These are phyloP conservation scores for Bufo bufo DNA, from an alignment of 2,113 vertebrate genomes.

Conservation along the genomic window DNA sequence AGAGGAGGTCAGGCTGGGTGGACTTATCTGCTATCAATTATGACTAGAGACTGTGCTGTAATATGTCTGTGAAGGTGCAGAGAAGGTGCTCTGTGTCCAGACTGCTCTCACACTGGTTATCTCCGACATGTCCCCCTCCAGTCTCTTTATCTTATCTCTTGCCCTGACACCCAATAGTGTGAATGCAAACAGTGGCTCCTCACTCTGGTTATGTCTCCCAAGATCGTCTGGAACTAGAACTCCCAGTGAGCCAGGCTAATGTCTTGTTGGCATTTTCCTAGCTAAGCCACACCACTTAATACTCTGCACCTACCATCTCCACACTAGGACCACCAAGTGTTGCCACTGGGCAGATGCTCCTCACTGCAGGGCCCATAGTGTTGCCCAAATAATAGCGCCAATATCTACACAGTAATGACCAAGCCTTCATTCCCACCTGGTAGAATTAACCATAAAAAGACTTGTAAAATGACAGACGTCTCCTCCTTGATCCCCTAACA, in stretches of 20 bases:
- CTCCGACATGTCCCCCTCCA: background rate
- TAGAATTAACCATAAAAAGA: too few species aligned
- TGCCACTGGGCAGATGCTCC: too few species aligned
- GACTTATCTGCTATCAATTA: background rate
- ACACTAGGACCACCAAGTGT: too few species aligned
- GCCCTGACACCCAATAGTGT: conserved; percentile 13
- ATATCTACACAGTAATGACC: too few species aligned
- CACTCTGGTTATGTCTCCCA: too few species aligned
- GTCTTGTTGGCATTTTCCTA: background rate
- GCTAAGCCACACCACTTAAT: too few species aligned
- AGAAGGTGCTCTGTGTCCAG: background rate
- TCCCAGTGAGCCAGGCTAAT: background rate
- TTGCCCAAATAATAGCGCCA: too few species aligned
- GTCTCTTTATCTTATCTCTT: conserved; percentile 29
- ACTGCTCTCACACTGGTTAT: background rate
- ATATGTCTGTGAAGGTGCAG: background rate
- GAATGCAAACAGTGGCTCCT: conserved; percentile 15
- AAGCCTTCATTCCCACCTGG: too few species aligned
- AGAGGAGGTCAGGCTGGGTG: background rate
- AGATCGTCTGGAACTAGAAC: background rate
- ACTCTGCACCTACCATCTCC: too few species aligned
- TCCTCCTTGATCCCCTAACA: too few species aligned
- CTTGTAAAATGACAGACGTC: too few species aligned
- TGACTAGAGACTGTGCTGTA: background rate
- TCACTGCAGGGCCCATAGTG: too few species aligned